These are phyloP conservation scores for Pharmacophagus antenor DNA, from an alignment of 2,888 invertebrate genomes.

Conservation along the genomic window DNA sequence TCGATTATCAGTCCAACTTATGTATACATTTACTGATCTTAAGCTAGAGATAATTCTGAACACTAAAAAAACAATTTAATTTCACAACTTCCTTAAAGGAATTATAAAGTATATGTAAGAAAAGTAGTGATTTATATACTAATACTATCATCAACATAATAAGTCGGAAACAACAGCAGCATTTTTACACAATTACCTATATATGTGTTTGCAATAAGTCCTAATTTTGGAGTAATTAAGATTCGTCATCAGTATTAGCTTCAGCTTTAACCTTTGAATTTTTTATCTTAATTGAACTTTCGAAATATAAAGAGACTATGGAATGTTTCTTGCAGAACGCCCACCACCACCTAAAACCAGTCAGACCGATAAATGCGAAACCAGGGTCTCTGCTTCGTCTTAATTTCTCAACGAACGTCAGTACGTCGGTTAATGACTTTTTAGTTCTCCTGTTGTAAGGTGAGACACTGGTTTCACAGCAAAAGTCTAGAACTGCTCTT, in stretches of 20 bases:
- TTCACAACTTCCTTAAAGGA: too few species aligned
- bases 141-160: too few species aligned
- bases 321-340: slow-evolving; percentile 90
- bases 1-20: slow-evolving; percentile 17
- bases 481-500: slow-evolving; percentile 84
- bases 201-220: not conserved
- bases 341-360: slow-evolving; percentile 91
- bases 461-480: slow-evolving; percentile 86
- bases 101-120: too few species aligned
- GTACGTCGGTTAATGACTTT: slow-evolving; percentile 82
- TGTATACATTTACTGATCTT: too few species aligned
- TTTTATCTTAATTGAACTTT: slow-evolving; percentile 44
- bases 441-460: slow-evolving; percentile 87
- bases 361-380: slow-evolving; percentile 85
- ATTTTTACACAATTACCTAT: too few species aligned
- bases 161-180: too few species aligned
- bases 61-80: too few species aligned
- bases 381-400: slow-evolving; percentile 80
- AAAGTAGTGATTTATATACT: too few species aligned
- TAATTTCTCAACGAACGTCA: slow-evolving; percentile 84
- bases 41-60: too few species aligned
- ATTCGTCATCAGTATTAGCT: slow-evolving; percentile 49
- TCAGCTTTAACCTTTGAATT: slow-evolving; percentile 48
- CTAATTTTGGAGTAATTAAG: slow-evolving; percentile 22
- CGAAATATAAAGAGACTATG: slow-evolving; percentile 81